Evolutionary conservation across 2,797 vertebrate species (phyloP).

Genomic region (Micropoecilia bifurca): DNA sequence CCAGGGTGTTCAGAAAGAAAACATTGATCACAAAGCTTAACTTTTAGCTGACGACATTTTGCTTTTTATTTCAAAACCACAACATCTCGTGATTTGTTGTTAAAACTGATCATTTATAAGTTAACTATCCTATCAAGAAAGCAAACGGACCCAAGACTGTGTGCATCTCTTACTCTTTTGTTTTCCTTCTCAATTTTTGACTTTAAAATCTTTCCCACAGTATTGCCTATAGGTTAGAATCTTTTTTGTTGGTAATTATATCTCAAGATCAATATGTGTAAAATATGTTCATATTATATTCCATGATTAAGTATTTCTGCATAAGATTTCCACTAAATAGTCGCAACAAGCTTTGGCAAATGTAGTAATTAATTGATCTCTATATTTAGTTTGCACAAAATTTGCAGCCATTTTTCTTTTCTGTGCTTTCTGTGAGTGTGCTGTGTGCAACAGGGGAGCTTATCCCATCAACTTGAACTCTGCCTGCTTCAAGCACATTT

Average conservation of each 20-base stretch:
- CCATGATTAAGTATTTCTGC: not conserved
- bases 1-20: too few relatives aligned
- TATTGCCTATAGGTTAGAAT: not conserved
- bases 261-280: not conserved
- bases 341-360: not conserved
- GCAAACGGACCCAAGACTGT: not conserved
- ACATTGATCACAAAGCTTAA: too few relatives aligned
- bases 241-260: not conserved
- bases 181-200: not conserved
- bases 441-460: not conserved
- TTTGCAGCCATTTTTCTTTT: not conserved
- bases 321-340: not conserved
- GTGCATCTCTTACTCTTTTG: not conserved
- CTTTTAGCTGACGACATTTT: too few relatives aligned
- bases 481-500: not conserved
- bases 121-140: not conserved
- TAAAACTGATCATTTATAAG: not conserved
- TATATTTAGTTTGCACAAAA: not conserved
- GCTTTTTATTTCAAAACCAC: too few relatives aligned
- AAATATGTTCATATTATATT: too few relatives aligned
- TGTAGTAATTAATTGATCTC: not conserved
- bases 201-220: not conserved
- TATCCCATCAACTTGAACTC: not conserved
- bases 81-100: not conserved
- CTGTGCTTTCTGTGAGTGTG: not conserved